These are phyloP conservation scores for Oxycera nigricornis DNA, from an alignment of 2,888 invertebrate species.

Conservation along the genomic window DNA sequence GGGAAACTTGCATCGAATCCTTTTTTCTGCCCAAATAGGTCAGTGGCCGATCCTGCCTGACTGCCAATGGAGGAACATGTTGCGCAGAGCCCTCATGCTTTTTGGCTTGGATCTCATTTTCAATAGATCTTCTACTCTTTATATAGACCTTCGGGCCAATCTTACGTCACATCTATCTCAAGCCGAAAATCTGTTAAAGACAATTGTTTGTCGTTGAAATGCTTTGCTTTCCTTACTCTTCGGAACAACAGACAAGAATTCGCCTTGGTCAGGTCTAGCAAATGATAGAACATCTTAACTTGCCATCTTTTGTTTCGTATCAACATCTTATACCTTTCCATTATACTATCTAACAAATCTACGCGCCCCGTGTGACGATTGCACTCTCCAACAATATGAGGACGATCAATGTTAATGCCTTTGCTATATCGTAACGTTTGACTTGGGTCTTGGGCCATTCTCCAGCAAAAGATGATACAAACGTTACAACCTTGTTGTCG, in stretches of 20 bases:
- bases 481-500: slow-evolving; percentile 55
- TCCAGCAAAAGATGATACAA: slow-evolving; percentile 53
- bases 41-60: slow-evolving; percentile 46
- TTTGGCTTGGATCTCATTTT: not conserved
- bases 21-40: slow-evolving; percentile 20
- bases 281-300: slow-evolving; percentile 53
- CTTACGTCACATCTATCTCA: not conserved
- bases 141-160: not conserved
- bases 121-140: not conserved
- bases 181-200: slow-evolving; percentile 41
- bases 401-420: slow-evolving; percentile 48
- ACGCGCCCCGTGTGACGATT: not conserved
- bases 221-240: slow-evolving; percentile 10
- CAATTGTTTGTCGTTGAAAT: slow-evolving; percentile 13
- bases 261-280: slow-evolving; percentile 51
- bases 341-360: slow-evolving; percentile 10
- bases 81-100: slow-evolving; percentile 44
- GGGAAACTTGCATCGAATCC: slow-evolving; percentile 30
- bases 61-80: slow-evolving; percentile 48
- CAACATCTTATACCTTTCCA: slow-evolving; percentile 44
- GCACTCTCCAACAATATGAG: slow-evolving; percentile 46
- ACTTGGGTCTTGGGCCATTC: slow-evolving; percentile 47
- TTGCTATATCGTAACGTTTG: slow-evolving; percentile 27
- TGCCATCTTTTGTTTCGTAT: slow-evolving; percentile 51
- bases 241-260: slow-evolving; percentile 51